phyloP scores from a whole-genome alignment of 2,113 vertebrate species.

The Gnathonemus longibarbis region DNA sequence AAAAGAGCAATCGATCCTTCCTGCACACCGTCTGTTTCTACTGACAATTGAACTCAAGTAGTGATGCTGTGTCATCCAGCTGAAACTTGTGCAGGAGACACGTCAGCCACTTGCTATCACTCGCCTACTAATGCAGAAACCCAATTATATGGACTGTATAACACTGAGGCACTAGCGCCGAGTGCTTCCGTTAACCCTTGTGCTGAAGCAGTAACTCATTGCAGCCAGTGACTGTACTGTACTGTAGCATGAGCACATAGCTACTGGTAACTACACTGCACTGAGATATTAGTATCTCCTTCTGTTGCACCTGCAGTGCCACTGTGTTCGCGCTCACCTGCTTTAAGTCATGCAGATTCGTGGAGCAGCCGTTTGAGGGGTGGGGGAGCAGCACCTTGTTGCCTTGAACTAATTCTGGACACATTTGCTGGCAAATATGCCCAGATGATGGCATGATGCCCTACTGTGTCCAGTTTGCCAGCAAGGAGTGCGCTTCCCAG shows the following conservation, averaged over 20 bases:
- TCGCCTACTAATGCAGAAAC: neutral
- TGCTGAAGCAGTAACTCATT: neutral
- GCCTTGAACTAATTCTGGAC: neutral
- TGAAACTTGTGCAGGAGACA: neutral
- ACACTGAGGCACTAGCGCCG: neutral
- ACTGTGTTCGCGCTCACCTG: neutral
- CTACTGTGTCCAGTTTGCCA: neutral
- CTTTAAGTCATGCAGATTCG: neutral
- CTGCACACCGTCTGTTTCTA: conserved; percentile 98
- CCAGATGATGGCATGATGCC: neutral
- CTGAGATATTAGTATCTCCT: neutral
- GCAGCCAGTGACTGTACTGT: neutral
- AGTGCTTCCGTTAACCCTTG: neutral
- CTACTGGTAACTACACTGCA: neutral
- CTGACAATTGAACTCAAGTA: conserved; percentile 51
- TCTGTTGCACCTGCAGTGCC: neutral
- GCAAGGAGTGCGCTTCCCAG: neutral
- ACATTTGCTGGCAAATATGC: neutral
- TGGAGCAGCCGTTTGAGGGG: neutral
- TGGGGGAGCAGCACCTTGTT: neutral
- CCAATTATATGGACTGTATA: neutral
- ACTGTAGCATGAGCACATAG: neutral
- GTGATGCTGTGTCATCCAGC: neutral
- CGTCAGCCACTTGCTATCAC: neutral
- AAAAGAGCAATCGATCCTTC: conserved; percentile 91